phyloP scores from a whole-genome alignment of 2,888 invertebrate species.

The Oligia strigilis region DNA sequence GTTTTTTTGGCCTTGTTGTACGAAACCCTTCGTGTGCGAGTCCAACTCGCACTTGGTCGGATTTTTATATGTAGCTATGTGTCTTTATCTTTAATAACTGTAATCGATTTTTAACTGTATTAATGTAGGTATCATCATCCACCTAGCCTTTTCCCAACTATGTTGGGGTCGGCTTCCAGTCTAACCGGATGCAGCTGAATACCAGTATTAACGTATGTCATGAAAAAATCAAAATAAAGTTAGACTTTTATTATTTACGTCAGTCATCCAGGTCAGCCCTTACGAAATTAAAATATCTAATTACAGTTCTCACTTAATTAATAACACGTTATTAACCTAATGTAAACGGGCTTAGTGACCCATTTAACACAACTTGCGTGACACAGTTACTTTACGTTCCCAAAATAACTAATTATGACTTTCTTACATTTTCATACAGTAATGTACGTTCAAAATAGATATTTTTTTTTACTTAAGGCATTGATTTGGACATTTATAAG shows the following conservation, averaged over 20 bases:
- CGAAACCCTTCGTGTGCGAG: no score
- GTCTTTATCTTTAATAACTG: no score
- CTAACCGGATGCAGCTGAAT: no score
- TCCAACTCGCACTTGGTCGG: no score
- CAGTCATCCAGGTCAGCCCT: background rate
- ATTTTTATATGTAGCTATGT: no score
- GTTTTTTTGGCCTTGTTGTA: no score
- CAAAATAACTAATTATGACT: slow-evolving; percentile 22
- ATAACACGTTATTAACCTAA: slow-evolving; percentile 26
- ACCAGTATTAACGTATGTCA: no score
- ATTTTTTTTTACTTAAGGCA: no score
- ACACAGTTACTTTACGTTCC: slow-evolving; percentile 17
- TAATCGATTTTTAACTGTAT: no score
- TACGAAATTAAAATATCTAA: background rate
- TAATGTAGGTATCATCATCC: no score
- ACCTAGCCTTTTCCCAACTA: no score
- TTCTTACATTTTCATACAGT: slow-evolving; percentile 11
- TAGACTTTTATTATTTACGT: background rate
- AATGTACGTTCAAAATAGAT: background rate
- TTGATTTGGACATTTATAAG: slow-evolving; percentile 26
- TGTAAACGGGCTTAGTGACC: slow-evolving; percentile 30
- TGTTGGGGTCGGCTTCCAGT: no score
- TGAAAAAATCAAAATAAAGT: background rate
- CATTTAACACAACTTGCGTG: slow-evolving; percentile 47
- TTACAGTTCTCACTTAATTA: slow-evolving; percentile 32